A percentile compares a stretch with the other conserved stretches of the same genome.
These are phyloP conservation scores for Palloptera scutellata DNA, from an alignment of 2,888 invertebrate species.

Conservation along the genomic window DNA sequence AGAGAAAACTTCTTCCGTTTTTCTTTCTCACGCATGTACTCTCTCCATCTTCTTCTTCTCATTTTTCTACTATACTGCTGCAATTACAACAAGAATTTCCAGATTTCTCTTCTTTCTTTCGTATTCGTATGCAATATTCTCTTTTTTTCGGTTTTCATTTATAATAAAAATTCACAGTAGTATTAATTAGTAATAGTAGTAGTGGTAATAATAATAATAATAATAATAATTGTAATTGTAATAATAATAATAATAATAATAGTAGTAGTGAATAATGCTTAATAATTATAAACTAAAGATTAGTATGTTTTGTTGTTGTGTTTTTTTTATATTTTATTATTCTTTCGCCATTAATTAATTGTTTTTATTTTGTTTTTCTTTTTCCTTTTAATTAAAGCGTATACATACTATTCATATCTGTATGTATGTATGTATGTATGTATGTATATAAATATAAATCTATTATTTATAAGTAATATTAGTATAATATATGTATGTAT, in stretches of 20 bases:
- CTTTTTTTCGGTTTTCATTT: neutral
- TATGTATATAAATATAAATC: neutral
- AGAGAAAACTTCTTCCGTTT: too few species aligned
- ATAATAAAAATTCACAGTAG: neutral
- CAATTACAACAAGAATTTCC: too few species aligned
- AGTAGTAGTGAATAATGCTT: neutral
- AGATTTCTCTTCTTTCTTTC: neutral
- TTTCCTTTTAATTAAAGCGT: neutral
- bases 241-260: neutral
- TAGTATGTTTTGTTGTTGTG: conserved; percentile 1
- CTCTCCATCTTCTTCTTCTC: too few species aligned
- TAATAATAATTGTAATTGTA: neutral
- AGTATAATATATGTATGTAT: too few species aligned
- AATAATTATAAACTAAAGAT: neutral
- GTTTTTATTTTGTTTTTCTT: neutral
- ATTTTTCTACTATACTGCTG: too few species aligned
- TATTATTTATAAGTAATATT: too few species aligned
- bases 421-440: neutral
- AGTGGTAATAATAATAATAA: neutral
- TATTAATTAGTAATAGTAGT: neutral
- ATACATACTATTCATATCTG: neutral
- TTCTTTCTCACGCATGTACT: too few species aligned
- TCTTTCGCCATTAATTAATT: neutral
- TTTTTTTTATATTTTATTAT: neutral
- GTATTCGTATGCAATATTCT: neutral